Conservation (phyloP, 2,113 vertebrate species). For the Reinhardtius hippoglossoides region DNA sequence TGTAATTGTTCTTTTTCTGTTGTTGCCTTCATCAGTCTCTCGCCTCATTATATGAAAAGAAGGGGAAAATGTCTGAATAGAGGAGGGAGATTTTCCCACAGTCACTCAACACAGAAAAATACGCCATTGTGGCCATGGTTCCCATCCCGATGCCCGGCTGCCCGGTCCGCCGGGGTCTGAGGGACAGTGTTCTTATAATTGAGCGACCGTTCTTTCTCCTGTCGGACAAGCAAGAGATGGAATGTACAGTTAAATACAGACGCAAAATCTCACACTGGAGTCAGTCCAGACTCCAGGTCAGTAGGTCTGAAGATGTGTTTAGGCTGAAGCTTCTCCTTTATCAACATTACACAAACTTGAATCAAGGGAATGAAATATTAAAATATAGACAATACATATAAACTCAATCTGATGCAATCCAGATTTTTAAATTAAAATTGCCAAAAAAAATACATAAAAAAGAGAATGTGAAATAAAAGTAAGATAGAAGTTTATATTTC, state of each 20-base stretch:
- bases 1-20: slow-evolving; percentile 97
- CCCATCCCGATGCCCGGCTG: slow-evolving; percentile 78
- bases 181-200: slow-evolving; percentile 98
- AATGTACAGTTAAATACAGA: slow-evolving; percentile 84
- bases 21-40: slow-evolving; percentile 97
- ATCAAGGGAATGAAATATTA: too few species aligned
- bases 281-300: slow-evolving; percentile 30
- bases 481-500: too few species aligned
- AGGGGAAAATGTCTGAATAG: slow-evolving; percentile 99
- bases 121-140: slow-evolving; percentile 90
- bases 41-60: slow-evolving; percentile 94
- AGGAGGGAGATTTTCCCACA: slow-evolving; percentile 99
- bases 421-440: too few species aligned
- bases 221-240: slow-evolving; percentile 76
- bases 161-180: slow-evolving; percentile 87
- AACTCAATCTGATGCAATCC: too few species aligned
- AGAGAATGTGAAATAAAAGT: too few species aligned
- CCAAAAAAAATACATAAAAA: too few species aligned
- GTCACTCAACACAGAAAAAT: slow-evolving; percentile 98
- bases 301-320: neutral
- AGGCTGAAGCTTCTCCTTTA: neutral
- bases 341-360: too few species aligned
- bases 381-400: too few species aligned
- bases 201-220: slow-evolving; percentile 90
- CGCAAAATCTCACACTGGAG: slow-evolving; percentile 36